Conservation (phyloP, 2,113 vertebrate species). For the Oncorhynchus mykiss region DNA sequence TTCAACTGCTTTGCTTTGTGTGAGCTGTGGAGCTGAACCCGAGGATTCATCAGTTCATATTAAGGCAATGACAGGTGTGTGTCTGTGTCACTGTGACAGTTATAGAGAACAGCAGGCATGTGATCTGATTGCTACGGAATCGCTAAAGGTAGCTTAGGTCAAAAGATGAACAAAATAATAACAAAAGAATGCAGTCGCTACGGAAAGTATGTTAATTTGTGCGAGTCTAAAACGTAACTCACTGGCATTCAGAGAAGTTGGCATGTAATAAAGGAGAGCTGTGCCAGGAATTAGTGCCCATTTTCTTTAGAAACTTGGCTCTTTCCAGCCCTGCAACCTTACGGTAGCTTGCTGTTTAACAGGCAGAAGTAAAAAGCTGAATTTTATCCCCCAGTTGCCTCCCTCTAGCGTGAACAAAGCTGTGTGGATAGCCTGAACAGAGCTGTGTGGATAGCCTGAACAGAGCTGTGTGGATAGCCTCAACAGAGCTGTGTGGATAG, state of each 20-base stretch:
- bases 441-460: no score
- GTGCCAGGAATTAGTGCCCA: constrained; percentile 42
- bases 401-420: constrained; percentile 21
- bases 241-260: constrained; percentile 34
- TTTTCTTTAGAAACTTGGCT: constrained; percentile 36
- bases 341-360: constrained; percentile 46
- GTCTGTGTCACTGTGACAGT: not conserved
- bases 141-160: constrained; percentile 5
- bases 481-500: no score
- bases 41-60: not conserved
- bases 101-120: not conserved
- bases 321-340: constrained; percentile 17
- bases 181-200: not conserved
- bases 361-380: not conserved
- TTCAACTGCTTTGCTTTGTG: constrained; percentile 3
- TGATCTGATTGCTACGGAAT: not conserved
- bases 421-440: constrained; percentile 11
- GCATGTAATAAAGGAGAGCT: constrained; percentile 26
- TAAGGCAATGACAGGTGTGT: not conserved
- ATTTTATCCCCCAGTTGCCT: constrained; percentile 34
- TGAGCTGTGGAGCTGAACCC: not conserved
- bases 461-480: no score
- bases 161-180: constrained; percentile 3
- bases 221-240: constrained; percentile 33
- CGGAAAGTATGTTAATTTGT: constrained; percentile 26